Conservation (phyloP, 1,140 invertebrate species). For the Tachypleus tridentatus region DNA sequence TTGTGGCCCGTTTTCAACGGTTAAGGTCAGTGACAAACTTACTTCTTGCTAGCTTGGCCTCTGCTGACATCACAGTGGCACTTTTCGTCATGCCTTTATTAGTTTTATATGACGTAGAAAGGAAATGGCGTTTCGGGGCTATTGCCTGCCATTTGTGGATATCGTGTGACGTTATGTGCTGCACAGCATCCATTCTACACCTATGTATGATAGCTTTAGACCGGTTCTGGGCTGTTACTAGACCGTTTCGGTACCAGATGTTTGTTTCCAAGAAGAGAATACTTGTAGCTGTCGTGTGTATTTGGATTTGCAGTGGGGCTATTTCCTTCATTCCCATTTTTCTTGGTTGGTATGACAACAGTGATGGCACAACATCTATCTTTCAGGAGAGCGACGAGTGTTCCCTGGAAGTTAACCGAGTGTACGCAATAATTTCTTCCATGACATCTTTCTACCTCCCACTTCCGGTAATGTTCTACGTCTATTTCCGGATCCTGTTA, state of each 20-base stretch:
- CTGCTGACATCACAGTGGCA: constrained; percentile 63
- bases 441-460: constrained; percentile 82
- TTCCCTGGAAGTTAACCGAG: constrained; percentile 52
- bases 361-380: constrained; percentile 36
- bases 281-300: constrained; percentile 65
- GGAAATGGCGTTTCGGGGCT: constrained; percentile 70
- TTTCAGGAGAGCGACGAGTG: constrained; percentile 31
- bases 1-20: constrained; percentile 74
- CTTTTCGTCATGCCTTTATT: constrained; percentile 54
- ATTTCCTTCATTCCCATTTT: constrained; percentile 80
- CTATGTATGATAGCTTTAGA: constrained; percentile 81
- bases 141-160: constrained; percentile 58
- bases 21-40: constrained; percentile 53
- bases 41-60: constrained; percentile 76
- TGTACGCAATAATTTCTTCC: constrained; percentile 58
- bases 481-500: constrained; percentile 78
- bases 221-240: constrained; percentile 70
- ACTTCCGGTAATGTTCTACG: constrained; percentile 70
- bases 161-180: constrained; percentile 37
- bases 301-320: constrained; percentile 77
- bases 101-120: constrained; percentile 61
- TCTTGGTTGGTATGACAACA: constrained; percentile 57
- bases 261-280: constrained; percentile 72
- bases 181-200: constrained; percentile 79
- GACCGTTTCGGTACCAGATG: constrained; percentile 76